Percentiles rank a stretch among this genome's conserved stretches.
phyloP scores from a whole-genome alignment of 2,797 vertebrate species.

The Lophius americanus region DNA sequence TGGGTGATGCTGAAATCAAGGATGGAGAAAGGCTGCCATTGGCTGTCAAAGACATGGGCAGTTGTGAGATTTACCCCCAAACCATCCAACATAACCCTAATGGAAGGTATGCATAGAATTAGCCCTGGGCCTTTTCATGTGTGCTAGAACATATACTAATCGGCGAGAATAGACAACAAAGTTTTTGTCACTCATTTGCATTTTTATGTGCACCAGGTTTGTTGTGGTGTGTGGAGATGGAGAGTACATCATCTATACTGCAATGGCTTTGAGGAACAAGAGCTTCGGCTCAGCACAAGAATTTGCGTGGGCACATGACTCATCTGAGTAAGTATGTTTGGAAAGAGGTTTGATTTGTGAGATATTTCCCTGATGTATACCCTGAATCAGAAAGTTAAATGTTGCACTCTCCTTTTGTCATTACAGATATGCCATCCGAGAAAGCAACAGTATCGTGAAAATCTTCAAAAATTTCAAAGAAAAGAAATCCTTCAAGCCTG shows the following conservation, averaged over 20 bases:
- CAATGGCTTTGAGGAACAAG: conserved; percentile 98
- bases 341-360: neutral
- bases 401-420: neutral
- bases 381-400: neutral
- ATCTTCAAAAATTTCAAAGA: conserved; percentile 99
- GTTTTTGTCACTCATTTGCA: neutral
- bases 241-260: conserved; percentile 90
- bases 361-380: neutral
- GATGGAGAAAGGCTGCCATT: conserved; percentile 94
- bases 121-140: neutral
- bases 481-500: conserved; percentile 98
- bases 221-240: conserved; percentile 96
- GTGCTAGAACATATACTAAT: no score
- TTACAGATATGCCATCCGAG: conserved; percentile 92
- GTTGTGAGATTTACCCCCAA: conserved; percentile 98
- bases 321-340: conserved; percentile 91
- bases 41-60: conserved; percentile 99
- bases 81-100: conserved; percentile 99
- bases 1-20: conserved; percentile 97
- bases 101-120: conserved; percentile 83
- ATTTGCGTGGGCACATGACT: conserved; percentile 98
- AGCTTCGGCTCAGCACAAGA: conserved; percentile 98
- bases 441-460: conserved; percentile 96
- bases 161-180: neutral
- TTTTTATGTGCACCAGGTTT: conserved; percentile 82